Evolutionary conservation across 1,140 invertebrate genomes (phyloP), one percentile per base, ranked within the genome.

Genomic region (Microplitis demolitor): DNA sequence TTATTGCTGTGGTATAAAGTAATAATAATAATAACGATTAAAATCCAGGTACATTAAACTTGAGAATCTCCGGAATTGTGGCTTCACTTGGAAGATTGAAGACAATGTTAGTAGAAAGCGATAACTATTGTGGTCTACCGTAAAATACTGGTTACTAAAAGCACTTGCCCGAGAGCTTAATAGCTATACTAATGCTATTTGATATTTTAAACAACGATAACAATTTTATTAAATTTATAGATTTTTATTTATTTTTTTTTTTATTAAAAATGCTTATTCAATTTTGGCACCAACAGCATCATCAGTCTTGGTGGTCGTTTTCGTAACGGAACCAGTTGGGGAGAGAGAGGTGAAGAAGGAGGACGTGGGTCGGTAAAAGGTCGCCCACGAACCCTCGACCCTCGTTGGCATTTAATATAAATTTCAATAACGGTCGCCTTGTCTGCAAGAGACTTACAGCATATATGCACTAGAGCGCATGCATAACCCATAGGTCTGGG

Each of bases 401-500:
- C 72, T 69, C 63, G 71, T 77, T 66, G 73, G 71, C 78, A 77
- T 67, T 78, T 74, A 76, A 80, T 80, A 78, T 79, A 81, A 81
- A 81, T 81, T 81, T 81, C 78, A 79, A 80, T 79, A 76, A 77
- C 68, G 62, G 62, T 61, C 71, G 35, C 39, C 60, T 78, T 75
- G 78, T 78, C 78, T 78, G 76, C 74, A 70, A 70, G 58, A 75
- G 62, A 56, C 45, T 37, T 51, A 72, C 64, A 60, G 68, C 62
- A 66, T 75, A 69, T 69, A 69, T 39, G 54, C 69, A 35, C 67
- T 72, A 9, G 34, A 33, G 70, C 35, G 54, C 63, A 67, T 66
- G 63, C 64, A 71, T 72, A 61, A 72, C 71, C 33, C 64, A 62
- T 66, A 50, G 24, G 5, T 14, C 31, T 31, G 8, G 39, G 5